Evolutionary conservation across 2,888 invertebrate species (phyloP), one percentile per base, ranked within the genome.

Genomic region (Acanthosepion pharaonis): DNA sequence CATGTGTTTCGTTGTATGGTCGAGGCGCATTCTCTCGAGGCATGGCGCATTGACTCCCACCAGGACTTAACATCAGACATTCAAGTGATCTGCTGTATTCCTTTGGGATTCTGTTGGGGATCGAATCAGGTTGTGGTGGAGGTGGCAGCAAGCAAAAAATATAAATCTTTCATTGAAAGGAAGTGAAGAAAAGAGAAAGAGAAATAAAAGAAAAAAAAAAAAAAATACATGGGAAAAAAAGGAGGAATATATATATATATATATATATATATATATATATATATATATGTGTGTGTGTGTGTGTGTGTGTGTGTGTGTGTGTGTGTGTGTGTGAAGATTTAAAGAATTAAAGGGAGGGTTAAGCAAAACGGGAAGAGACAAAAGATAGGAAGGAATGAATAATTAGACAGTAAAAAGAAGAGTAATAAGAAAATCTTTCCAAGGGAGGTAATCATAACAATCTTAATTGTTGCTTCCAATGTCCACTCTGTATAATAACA

Each of bases 361-460:
- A 59, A 59, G 23, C 59, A 59, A 55, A 59, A 20, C 23, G 20
- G 20, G 4, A 59, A 59, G 25, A 59, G 59, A 59, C 51, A 15
- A 51, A 5, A 51, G 51, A 51, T 51, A 51, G 51, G 15, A 51
- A 51, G 51, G 15, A 51, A 15, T 51, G 51, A 51, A 51, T 51
- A 51, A 51, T 51, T 51, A 51, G 18, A n/a, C 28, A 9, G 18
- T 11, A 28, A 28, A 18, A 78, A 78, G 15, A 8, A 18, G n/a
- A 78, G 4, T 78, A 78, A 28, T 78, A n/a, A 78, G 78, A n/a
- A 42, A n/a, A 8, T 78, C 78, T n/a, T 9, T 28, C n/a, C 28
- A 78, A n/a, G 78, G 78, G 78, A 78, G 78, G 15, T 78, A 78
- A 78, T 78, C n/a, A 78, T 78, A 78, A 78, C 78, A 78, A 78